Base-by-base conservation (phyloP, 2,888 invertebrate genomes). In the Eupeodes latifasciatus region DNA sequence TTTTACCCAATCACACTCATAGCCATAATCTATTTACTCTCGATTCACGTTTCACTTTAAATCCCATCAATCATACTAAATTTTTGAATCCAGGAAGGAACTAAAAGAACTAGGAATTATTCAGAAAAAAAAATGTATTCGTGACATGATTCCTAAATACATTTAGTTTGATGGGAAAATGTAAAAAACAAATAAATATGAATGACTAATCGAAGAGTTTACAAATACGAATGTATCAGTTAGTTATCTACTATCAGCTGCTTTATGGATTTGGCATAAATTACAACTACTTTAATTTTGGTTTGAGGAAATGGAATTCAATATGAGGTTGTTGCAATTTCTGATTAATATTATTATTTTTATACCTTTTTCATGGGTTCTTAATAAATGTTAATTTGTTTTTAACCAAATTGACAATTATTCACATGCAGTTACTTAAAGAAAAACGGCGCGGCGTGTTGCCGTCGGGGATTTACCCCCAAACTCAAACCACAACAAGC, bases 81-180 rank as follows among this genome's bases (percentile, higher is more conserved):
- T 59, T 34, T 47, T 59, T 72, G 4, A 72, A 72, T 47, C 47
- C 72, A 57, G 72, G 72, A 72, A 72, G 72, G 72, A 72, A 72
- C 72, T 72, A n/a, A 72, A 27, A 72, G 59, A 72, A 72, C 19
- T 72, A 14, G 44, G 57, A 57, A 57, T 57, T 27, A 47, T 11
- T 71, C 57, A 4, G 47, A 44, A 19, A 47, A 0, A 49, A 4
- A 47, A 55, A 9, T 27, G 40, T 40, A 34, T 47, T 44, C 55
- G 59, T 72, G 72, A 49, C 49, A 11, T n/a, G 59, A 34, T 34
- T 72, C 1, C 12, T 3, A 40, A 71, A 40, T 34, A 40, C 40
- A 5, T 40, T 1, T 40, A 12, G 40, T 11, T 57, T 47, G 10
- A 44, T 19, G 19, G 19, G 19, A 19, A 12, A 44, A 1, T 4